Conservation (phyloP, 2,797 vertebrate species). For the Scolopax bukidnonensis region DNA sequence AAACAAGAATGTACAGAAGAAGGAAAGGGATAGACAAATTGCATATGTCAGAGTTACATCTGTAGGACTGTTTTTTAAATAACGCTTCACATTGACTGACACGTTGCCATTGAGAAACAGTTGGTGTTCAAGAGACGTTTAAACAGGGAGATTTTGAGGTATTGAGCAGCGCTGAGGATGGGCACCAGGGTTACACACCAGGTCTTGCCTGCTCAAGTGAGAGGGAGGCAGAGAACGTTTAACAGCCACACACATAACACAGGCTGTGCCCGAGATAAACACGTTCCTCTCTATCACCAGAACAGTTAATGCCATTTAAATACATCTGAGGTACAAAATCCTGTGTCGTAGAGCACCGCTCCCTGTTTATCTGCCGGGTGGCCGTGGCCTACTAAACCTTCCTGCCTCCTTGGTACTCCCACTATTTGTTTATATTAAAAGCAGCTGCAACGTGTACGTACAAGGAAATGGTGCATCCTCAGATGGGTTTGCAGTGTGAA, state of each 20-base stretch:
- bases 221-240: not conserved
- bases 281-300: rapidly evolving
- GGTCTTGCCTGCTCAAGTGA: not conserved
- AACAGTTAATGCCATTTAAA: not conserved
- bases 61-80: not conserved
- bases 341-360: rapidly evolving
- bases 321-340: not conserved
- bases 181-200: not conserved
- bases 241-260: rapidly evolving
- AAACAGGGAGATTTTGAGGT: not conserved
- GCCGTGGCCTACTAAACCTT: not conserved
- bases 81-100: not conserved
- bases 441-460: rapidly evolving
- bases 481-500: rapidly evolving
- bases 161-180: not conserved
- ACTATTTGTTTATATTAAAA: not conserved
- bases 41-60: not conserved
- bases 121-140: not conserved
- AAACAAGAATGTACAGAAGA: not conserved
- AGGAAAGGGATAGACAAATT: not conserved
- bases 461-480: not conserved
- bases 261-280: not conserved
- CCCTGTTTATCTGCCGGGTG: not conserved
- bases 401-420: not conserved
- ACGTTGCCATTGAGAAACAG: not conserved